Evolutionary conservation across 2,797 vertebrate species (phyloP).

Genomic region (Cirrhinus molitorella): DNA sequence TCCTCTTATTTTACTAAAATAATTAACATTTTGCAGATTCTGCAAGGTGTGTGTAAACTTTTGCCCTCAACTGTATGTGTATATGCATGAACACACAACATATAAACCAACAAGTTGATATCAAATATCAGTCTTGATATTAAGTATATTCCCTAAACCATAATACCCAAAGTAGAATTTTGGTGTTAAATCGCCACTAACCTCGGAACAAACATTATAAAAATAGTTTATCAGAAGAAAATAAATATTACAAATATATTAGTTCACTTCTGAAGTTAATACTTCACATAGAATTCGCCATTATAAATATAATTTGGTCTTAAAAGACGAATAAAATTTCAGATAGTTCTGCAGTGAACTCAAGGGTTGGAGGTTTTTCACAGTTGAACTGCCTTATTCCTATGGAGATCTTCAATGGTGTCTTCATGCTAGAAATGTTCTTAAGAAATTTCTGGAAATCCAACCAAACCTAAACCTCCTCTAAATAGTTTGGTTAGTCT

Average conservation of each 20-base stretch:
- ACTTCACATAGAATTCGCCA: slow-evolving; percentile 21
- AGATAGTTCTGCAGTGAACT: neutral
- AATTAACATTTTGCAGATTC: too few species aligned
- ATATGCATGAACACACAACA: neutral
- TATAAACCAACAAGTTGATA: neutral
- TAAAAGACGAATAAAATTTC: slow-evolving; percentile 23
- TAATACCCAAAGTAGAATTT: neutral
- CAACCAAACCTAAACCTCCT: neutral
- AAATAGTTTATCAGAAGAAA: slow-evolving; percentile 56
- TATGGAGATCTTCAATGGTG: neutral
- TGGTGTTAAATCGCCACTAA: neutral
- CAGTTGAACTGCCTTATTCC: neutral
- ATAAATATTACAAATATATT: slow-evolving; percentile 65
- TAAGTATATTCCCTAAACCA: slow-evolving; percentile 5
- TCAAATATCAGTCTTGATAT: slow-evolving; percentile 7
- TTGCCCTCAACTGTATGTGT: neutral
- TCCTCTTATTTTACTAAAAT: too few species aligned
- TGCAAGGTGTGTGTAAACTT: too few species aligned
- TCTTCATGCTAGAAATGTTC: neutral
- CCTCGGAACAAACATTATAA: slow-evolving; percentile 20
- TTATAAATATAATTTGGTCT: slow-evolving; percentile 61
- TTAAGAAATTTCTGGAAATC: neutral
- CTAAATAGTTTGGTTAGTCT: neutral
- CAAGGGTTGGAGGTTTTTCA: slow-evolving; percentile 16
- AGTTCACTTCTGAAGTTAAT: slow-evolving; percentile 46